These are phyloP conservation scores for Eunapius fragilis DNA, from an alignment of 37 sponge, comb jelly and placozoan genomes.

Conservation along the genomic window DNA sequence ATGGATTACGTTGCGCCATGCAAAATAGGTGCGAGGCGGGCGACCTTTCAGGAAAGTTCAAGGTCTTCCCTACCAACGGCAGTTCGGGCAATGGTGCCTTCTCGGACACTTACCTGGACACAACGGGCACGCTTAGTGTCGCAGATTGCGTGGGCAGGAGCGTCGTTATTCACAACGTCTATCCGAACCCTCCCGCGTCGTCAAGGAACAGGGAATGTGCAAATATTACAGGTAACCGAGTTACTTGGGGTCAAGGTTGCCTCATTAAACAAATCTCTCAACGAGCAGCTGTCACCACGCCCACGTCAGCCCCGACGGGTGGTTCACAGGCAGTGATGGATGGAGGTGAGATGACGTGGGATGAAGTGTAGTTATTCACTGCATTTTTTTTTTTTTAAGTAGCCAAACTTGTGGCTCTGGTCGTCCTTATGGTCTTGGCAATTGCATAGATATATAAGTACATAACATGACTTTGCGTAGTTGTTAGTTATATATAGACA, in stretches of 20 bases:
- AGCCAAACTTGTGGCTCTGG: background rate
- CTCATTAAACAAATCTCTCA: background rate
- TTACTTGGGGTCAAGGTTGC: background rate
- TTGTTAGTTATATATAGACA: too few relatives aligned
- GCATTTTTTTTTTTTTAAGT: background rate
- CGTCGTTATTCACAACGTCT: background rate
- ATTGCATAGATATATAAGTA: background rate
- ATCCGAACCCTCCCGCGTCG: background rate
- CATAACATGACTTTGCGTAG: too few relatives aligned
- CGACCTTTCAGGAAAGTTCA: background rate
- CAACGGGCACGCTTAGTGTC: background rate
- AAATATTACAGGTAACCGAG: background rate
- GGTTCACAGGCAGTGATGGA: background rate
- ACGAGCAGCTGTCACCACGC: background rate
- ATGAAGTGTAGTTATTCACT: background rate
- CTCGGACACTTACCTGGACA: background rate
- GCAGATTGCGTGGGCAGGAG: background rate
- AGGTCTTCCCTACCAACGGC: background rate
- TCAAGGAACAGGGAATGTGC: background rate
- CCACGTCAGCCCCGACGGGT: background rate
- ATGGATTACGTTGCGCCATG: too few relatives aligned
- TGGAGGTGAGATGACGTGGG: background rate
- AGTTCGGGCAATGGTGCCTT: background rate
- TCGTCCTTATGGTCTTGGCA: background rate
- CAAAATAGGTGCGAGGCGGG: background rate